Evolutionary conservation across 2,797 vertebrate genomes (phyloP).

Genomic region (Morus bassanus): DNA sequence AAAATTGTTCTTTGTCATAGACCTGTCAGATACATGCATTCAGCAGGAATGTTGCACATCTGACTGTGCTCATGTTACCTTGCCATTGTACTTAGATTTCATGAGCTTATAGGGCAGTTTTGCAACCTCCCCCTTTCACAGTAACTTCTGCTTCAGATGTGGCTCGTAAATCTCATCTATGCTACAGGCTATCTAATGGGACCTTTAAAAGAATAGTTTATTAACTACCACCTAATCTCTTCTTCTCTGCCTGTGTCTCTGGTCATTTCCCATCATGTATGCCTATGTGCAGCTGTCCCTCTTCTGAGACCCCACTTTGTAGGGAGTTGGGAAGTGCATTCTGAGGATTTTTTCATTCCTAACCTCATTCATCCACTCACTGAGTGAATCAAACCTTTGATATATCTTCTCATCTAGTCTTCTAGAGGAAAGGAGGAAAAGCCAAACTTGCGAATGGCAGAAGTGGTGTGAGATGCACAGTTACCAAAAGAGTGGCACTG

Average conservation of each 20-base stretch:
- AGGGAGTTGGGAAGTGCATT: background rate
- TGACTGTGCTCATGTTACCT: background rate
- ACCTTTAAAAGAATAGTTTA: background rate
- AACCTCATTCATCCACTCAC: background rate
- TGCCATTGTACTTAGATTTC: background rate
- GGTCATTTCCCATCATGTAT: background rate
- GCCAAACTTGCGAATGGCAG: background rate
- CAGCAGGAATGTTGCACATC: background rate
- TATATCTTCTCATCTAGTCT: background rate
- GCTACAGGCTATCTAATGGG: background rate
- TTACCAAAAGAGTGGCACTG: background rate
- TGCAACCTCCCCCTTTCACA: background rate
- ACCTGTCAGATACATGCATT: background rate
- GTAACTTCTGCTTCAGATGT: background rate
- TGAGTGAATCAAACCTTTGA: background rate
- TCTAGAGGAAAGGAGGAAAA: background rate
- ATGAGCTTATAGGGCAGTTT: background rate
- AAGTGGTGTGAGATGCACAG: background rate
- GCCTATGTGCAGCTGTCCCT: background rate
- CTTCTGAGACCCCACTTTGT: rapidly evolving
- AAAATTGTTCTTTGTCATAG: background rate
- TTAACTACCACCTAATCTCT: background rate
- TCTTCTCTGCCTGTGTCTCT: background rate
- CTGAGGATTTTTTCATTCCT: background rate
- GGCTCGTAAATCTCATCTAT: background rate